Base-by-base conservation (phyloP, 2,797 vertebrate genomes). In the Eurystomus glaucurus region DNA sequence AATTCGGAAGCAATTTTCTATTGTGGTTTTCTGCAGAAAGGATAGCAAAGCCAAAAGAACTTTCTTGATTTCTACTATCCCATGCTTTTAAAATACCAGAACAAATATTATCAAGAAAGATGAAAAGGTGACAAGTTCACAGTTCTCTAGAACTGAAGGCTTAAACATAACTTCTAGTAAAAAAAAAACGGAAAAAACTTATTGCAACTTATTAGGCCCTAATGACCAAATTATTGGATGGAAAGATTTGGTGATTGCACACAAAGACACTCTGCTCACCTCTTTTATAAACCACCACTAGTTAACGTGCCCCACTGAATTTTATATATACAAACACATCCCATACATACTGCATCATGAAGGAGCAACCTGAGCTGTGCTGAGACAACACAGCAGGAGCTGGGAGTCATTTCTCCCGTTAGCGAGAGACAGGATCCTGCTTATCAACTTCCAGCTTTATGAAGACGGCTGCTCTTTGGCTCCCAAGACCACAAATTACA, bases 61-160 rank as follows among this genome's bases (percentile, higher is more conserved):
- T 69, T n/a, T 77, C 71, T 94, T 95, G 76, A 77, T 91, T 98
- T 96, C 85, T 95, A 72, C 88, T 97, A 64, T 46, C 35, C 45
- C 78, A 51, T 28, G 16, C 78, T 95, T 92, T 94, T 96, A 97
- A 97, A 97, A 97, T 78, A 86, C 60, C 85, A 92, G 91, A 97
- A 94, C 66, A 97, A 98, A 90, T 91, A 95, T 25, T 90, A 96
- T 45, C 16, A 72, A 93, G 80, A 95, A 95, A 97, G 70, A 90
- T 13, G 75, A 80, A 96, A 96, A 74, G 11, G 23, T 39, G 29
- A 46, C 62, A 93, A 37, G 65, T 88, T 85, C 60, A 65, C 45
- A 75, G 31, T 45, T 92, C 80, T 51, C 50, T 66, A 95, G 68
- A 91, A 65, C 25, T 41, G 29, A 84, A 91, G 65, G 18, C 72